Conservation (phyloP, 2,113 vertebrate genomes). For the Zapornia atra region DNA sequence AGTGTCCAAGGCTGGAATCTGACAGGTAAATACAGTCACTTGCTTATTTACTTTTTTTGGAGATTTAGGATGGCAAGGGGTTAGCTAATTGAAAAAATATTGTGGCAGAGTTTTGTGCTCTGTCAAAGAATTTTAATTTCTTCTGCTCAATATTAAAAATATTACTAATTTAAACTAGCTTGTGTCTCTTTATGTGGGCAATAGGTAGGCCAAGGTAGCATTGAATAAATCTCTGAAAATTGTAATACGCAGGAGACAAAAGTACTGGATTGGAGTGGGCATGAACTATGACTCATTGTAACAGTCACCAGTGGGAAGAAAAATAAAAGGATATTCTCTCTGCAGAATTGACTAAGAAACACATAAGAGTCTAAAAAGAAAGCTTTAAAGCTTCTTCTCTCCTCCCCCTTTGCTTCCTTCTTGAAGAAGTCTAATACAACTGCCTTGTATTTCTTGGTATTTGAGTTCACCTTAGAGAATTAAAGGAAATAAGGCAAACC, state of each 20-base stretch:
- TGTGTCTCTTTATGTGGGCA: background rate
- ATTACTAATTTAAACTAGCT: background rate
- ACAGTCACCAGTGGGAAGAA: background rate
- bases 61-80: background rate
- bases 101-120: background rate
- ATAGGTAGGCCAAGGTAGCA: background rate
- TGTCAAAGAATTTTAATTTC: background rate
- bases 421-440: background rate
- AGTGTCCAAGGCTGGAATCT: background rate
- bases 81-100: background rate
- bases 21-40: background rate
- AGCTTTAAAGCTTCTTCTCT: background rate
- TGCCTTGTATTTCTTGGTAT: background rate
- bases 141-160: background rate
- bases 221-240: background rate
- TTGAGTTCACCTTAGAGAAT: slow-evolving; percentile 8
- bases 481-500: slow-evolving; percentile 22
- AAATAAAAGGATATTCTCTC: background rate
- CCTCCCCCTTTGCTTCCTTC: background rate
- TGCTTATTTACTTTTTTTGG: background rate
- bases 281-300: background rate
- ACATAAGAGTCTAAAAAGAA: background rate
- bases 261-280: background rate
- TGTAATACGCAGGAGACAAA: background rate
- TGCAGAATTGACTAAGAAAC: background rate